Percentiles rank a stretch among this genome's conserved stretches.
These are phyloP conservation scores for Scomberomorus guttatus DNA, from an alignment of 2,797 vertebrate species.

Conservation along the genomic window DNA sequence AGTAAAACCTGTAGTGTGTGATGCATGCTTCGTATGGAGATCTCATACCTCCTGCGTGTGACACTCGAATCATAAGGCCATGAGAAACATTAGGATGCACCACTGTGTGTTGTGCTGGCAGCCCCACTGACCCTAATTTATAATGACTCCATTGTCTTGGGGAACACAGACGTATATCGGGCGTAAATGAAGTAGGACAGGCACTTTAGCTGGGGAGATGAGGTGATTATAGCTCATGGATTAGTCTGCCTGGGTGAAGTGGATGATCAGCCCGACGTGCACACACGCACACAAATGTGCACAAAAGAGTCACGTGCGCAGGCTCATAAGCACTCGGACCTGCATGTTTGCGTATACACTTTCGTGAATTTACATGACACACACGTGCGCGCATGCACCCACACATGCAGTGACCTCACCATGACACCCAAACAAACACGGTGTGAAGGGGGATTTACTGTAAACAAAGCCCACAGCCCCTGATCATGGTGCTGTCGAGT, in stretches of 20 bases:
- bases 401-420: conserved; percentile 9
- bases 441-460: conserved; percentile 48
- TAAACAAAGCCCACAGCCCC: conserved; percentile 47
- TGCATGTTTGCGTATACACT: conserved; percentile 20
- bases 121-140: conserved; percentile 78
- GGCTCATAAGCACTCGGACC: conserved; percentile 12
- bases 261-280: conserved; percentile 47
- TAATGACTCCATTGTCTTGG: conserved; percentile 80
- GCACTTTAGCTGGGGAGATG: conserved; percentile 75
- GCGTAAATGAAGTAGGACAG: conserved; percentile 80
- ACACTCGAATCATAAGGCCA: conserved; percentile 44
- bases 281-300: conserved; percentile 17
- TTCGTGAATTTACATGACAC: conserved; percentile 16
- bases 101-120: conserved; percentile 54
- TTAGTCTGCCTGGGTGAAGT: conserved; percentile 74
- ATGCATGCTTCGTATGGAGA: conserved; percentile 15
- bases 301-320: background rate
- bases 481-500: background rate
- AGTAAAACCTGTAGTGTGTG: conserved; percentile 3
- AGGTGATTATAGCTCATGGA: conserved; percentile 79
- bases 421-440: conserved; percentile 46
- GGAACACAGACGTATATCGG: conserved; percentile 72
- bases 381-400: background rate
- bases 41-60: conserved; percentile 34
- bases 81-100: conserved; percentile 70